These are phyloP conservation scores for Axea sp. DNA, from an alignment of 2,888 invertebrate genomes.

Conservation along the genomic window DNA sequence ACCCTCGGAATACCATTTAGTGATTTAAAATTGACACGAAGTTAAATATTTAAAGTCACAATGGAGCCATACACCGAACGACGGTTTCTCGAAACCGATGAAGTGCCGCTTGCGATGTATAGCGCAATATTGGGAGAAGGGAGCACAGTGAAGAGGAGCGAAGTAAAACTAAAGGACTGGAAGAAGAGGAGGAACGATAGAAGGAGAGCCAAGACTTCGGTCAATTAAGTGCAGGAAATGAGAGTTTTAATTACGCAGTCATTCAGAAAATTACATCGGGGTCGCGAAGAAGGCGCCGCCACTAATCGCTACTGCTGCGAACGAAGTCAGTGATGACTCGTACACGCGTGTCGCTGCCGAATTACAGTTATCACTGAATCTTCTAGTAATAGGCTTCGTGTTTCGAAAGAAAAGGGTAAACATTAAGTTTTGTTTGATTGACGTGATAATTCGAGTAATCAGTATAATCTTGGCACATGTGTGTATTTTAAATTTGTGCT, in stretches of 20 bases:
- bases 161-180: conserved; percentile 42
- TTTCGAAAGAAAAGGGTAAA: conserved; percentile 7
- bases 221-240: conserved; percentile 80
- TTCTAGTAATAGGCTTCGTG: conserved; percentile 11
- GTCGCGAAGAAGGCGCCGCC: conserved; percentile 75
- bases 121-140: conserved; percentile 1
- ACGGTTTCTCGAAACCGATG: conserved; percentile 50
- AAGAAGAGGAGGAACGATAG: conserved; percentile 42
- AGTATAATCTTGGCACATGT: no score
- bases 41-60: conserved; percentile 28
- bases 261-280: conserved; percentile 80
- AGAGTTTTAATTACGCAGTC: conserved; percentile 80
- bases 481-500: no score
- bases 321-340: conserved; percentile 60
- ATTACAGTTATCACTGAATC: conserved; percentile 53
- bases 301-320: conserved; percentile 61
- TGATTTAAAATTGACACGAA: no score
- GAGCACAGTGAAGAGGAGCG: conserved; percentile 20
- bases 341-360: conserved; percentile 55
- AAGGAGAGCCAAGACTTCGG: conserved; percentile 76
- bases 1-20: no score
- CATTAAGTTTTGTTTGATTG: conserved; percentile 6
- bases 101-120: conserved; percentile 34
- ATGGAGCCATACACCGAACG: conserved; percentile 53
- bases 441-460: not conserved